Evolutionary conservation across 2,113 vertebrate genomes (phyloP).

Genomic region (Dasyornis broadbenti): DNA sequence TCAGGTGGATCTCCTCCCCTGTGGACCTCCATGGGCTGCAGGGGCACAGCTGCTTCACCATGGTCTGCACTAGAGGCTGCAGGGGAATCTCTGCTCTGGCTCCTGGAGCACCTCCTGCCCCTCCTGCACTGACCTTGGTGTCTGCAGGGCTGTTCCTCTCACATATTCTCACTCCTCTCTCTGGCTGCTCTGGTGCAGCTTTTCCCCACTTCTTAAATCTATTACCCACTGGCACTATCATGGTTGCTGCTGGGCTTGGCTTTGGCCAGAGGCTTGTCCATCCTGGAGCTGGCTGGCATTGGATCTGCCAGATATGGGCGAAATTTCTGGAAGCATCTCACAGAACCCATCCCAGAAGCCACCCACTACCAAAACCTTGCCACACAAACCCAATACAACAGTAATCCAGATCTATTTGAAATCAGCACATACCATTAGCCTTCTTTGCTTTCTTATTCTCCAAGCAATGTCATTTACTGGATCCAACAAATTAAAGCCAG

Average conservation of each 20-base stretch:
- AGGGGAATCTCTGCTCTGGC: not conserved
- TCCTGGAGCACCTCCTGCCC: not conserved
- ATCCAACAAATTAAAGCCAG: not conserved
- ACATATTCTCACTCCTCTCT: not conserved
- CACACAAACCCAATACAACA: not conserved
- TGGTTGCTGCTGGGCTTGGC: not conserved
- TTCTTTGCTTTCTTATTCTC: not conserved
- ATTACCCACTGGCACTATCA: not conserved
- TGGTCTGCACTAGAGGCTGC: not conserved
- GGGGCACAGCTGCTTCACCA: not conserved
- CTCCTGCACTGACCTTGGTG: not conserved
- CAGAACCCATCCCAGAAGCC: not conserved
- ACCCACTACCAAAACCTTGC: not conserved
- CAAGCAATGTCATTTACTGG: not conserved
- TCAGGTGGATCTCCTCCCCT: not conserved
- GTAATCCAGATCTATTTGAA: not conserved
- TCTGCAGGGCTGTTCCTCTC: not conserved
- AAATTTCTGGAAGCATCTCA: not conserved
- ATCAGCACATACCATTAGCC: fast-evolving
- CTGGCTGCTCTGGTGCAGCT: not conserved
- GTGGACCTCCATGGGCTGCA: not conserved
- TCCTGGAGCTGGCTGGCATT: not conserved
- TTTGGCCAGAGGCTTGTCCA: not conserved
- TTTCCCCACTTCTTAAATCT: not conserved
- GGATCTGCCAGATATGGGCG: not conserved